phyloP scores from a whole-genome alignment of 1,140 invertebrate species.

The Latrodectus geometricus region DNA sequence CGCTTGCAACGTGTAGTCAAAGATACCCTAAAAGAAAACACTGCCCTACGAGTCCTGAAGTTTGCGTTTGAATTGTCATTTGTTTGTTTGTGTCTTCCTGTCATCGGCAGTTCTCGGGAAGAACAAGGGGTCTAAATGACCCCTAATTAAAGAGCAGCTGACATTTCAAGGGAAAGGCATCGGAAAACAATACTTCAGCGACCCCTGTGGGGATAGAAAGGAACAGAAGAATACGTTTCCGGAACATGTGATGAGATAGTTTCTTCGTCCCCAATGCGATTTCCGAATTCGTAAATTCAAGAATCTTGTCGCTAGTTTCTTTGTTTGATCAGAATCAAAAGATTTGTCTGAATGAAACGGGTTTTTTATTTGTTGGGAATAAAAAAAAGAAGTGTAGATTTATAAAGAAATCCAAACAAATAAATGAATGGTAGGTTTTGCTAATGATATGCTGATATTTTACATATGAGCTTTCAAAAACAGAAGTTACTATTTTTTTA shows the following conservation, averaged over 20 bases:
- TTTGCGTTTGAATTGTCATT: slow-evolving; percentile 60
- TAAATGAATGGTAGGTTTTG: neutral
- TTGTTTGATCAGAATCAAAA: slow-evolving; percentile 25
- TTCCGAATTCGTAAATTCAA: neutral
- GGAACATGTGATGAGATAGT: slow-evolving; percentile 4
- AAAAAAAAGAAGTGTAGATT: neutral
- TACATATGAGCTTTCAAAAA: too few species aligned
- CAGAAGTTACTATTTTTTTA: too few species aligned
- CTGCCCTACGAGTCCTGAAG: neutral
- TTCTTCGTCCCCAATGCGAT: neutral
- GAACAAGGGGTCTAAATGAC: slow-evolving; percentile 56
- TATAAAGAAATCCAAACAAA: neutral
- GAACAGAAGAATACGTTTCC: slow-evolving; percentile 39
- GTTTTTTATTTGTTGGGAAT: neutral
- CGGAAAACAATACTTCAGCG: slow-evolving; percentile 48
- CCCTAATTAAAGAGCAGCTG: slow-evolving; percentile 60
- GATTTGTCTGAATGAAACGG: neutral
- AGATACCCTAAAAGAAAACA: neutral
- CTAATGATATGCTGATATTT: too few species aligned
- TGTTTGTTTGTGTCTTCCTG: slow-evolving; percentile 51
- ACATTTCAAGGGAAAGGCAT: slow-evolving; percentile 52
- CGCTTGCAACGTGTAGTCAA: neutral
- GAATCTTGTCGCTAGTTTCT: slow-evolving; percentile 15
- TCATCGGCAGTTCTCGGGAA: slow-evolving; percentile 34
- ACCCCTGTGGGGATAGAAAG: slow-evolving; percentile 33